Conservation (phyloP, 2,797 vertebrate genomes). For the Aphelocoma californica region DNA sequence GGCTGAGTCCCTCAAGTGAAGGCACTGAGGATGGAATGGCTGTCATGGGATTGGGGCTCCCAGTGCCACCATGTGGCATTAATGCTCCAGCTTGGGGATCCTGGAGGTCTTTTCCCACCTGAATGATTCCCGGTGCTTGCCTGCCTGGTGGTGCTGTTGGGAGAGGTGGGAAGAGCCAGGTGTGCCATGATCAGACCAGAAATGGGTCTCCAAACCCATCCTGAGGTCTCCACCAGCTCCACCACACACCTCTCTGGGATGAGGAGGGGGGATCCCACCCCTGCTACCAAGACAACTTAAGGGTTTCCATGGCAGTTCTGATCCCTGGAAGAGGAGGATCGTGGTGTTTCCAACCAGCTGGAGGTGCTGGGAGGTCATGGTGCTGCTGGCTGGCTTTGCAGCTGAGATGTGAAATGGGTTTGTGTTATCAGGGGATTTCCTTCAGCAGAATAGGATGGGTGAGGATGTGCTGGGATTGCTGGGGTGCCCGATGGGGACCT, state of each 20-base stretch:
- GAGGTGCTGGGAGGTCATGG: neutral
- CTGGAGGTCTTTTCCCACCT: neutral
- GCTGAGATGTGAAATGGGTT: fast-evolving
- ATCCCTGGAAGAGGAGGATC: neutral
- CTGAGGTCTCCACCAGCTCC: neutral
- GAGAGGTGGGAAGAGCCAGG: neutral
- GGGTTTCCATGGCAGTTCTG: neutral
- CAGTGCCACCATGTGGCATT: fast-evolving
- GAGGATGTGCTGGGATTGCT: neutral
- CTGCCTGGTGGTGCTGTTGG: neutral
- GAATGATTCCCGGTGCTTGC: neutral
- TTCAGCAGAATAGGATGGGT: fast-evolving
- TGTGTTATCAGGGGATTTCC: neutral
- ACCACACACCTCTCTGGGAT: neutral
- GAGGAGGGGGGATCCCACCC: neutral
- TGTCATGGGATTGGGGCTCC: fast-evolving
- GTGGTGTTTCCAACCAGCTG: neutral
- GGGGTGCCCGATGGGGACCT: fast-evolving
- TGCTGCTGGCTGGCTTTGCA: neutral
- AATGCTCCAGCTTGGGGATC: no score
- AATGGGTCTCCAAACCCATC: neutral
- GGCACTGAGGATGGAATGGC: neutral
- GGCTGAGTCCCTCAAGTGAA: neutral
- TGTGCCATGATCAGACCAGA: neutral
- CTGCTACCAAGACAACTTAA: neutral